phyloP scores from a whole-genome alignment of 2,797 vertebrate genomes.

The Danio aesculapii region DNA sequence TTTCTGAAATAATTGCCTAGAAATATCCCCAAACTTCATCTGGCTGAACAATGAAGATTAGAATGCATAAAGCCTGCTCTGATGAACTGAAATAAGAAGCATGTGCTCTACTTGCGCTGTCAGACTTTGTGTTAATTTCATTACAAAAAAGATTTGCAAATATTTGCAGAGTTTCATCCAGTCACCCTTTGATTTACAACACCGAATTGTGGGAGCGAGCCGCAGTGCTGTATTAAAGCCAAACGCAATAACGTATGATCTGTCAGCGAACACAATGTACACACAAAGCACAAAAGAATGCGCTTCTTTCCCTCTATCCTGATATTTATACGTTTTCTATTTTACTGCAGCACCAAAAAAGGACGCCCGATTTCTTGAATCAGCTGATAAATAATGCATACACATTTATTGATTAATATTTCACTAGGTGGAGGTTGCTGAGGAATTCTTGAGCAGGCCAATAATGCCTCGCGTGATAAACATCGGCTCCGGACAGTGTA shows the following conservation, averaged over 20 bases:
- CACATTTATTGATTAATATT: conserved; percentile 70
- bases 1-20: conserved; percentile 25
- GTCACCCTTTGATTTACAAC: conserved; percentile 14
- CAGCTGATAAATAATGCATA: conserved; percentile 70
- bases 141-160: conserved; percentile 21
- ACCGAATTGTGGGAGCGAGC: background rate
- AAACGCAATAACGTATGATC: conserved; percentile 31
- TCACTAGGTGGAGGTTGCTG: conserved; percentile 58
- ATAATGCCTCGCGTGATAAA: conserved; percentile 43
- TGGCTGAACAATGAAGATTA: conserved; percentile 19
- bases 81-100: conserved; percentile 25
- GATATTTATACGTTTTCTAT: conserved; percentile 36
- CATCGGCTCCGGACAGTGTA: conserved; percentile 25
- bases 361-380: conserved; percentile 49
- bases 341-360: conserved; percentile 15
- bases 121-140: conserved; percentile 24
- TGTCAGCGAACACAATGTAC: conserved; percentile 16
- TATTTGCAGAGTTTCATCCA: conserved; percentile 18
- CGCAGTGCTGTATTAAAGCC: conserved; percentile 14
- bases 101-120: background rate
- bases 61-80: conserved; percentile 8
- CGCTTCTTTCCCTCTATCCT: background rate
- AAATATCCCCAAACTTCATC: conserved; percentile 16
- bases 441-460: conserved; percentile 50
- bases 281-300: conserved; percentile 17